Evolutionary conservation across 2,888 invertebrate genomes (phyloP).

Genomic region (Neoascia interrupta): DNA sequence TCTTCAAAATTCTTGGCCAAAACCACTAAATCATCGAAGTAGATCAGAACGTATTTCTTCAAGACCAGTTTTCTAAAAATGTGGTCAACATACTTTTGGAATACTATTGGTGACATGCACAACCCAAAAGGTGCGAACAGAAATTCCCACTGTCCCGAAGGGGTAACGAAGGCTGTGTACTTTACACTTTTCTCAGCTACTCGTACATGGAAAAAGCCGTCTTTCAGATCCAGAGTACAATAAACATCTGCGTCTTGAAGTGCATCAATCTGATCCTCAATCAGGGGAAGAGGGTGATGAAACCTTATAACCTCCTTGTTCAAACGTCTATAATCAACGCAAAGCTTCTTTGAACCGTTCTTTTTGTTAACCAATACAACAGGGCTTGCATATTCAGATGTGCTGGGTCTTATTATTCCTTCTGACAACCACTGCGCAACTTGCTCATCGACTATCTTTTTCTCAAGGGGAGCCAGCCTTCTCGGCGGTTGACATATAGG

Average conservation of each 20-base stretch:
- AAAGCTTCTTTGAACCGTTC: slow-evolving; percentile 53
- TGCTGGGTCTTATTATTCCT: slow-evolving; percentile 1
- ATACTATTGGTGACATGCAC: no score
- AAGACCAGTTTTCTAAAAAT: no score
- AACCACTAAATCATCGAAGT: neutral
- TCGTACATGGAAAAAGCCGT: slow-evolving; percentile 75
- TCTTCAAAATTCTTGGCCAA: neutral
- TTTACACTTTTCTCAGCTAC: slow-evolving; percentile 55
- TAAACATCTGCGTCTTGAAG: slow-evolving; percentile 70
- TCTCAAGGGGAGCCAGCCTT: neutral
- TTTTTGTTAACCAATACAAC: slow-evolving; percentile 10
- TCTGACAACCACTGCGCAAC: neutral
- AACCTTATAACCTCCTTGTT: slow-evolving; percentile 59
- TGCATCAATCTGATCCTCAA: slow-evolving; percentile 72
- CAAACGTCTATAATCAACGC: no score
- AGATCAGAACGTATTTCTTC: no score
- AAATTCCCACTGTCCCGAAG: slow-evolving; percentile 7
- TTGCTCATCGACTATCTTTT: slow-evolving; percentile 1
- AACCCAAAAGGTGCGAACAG: neutral
- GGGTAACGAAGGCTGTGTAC: slow-evolving; percentile 1
- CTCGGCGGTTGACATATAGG: slow-evolving; percentile 3
- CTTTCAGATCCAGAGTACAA: slow-evolving; percentile 71
- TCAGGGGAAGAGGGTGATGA: slow-evolving; percentile 69
- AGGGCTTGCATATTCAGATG: neutral
- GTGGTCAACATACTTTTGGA: no score